Evolutionary conservation across 2,797 vertebrate genomes (phyloP), one percentile per base, ranked within the genome.

Genomic region (Hapalemur alaotrensis): DNA sequence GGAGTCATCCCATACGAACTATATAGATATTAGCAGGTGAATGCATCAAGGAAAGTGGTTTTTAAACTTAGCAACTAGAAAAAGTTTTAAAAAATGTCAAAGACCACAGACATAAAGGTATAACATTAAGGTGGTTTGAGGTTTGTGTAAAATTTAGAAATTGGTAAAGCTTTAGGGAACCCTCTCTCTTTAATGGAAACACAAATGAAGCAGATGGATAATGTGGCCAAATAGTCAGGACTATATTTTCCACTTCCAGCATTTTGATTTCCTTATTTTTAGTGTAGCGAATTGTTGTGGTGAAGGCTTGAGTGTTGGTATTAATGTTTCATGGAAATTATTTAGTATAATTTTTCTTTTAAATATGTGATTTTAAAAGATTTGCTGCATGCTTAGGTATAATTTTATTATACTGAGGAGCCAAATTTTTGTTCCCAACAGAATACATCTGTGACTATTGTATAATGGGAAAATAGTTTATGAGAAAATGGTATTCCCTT

Each of bases 241-340:
- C 5, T 48, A 0, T 65, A 5, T 50, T 85, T 95, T 86, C 23
- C 15, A 79, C 28, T 80, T 87, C 69, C 6, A 61, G 41, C 25
- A 70, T 96, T 96, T 93, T 83, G 69, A 94, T 84, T 54, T 86
- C 12, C 32, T 91, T 89, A 50, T 70, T 96, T 97, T 96, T 61
- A 94, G 61, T 85, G 43, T 63, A 82, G 54, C 25, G 79, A 85
- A 91, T 65, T 59, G 12, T 91, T 61, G 63, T 89, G 69, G 38
- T 91, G 78, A 92, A 92, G 73, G 50, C 38, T 81, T 82, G 38
- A 91, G 38, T 69, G 81, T 59, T 92, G 73, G 6, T 57, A 75
- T 85, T 81, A 88, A 79, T 89, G 28, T 89, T 96, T 91, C 82
- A 95, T 79, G 61, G 82, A 96, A 90, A n/a, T 35, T 75, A 23